Evolutionary conservation across 2,113 vertebrate species (phyloP), one percentile per base, ranked within the genome.

Genomic region (Pseudopodoces humilis): DNA sequence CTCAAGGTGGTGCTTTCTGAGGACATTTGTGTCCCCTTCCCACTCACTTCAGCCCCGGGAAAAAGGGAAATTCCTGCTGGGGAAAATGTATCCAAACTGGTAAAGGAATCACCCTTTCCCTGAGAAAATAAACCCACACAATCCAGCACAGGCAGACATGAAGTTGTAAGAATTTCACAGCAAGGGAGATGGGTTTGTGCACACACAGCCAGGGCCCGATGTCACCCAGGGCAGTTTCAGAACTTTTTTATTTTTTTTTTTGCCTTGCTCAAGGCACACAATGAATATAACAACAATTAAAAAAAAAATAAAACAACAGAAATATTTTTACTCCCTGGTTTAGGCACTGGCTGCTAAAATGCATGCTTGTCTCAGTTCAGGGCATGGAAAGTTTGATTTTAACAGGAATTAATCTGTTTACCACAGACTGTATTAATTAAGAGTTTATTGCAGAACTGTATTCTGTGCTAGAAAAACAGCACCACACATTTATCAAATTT

Each of bases 401-500:
- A 82, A 86, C 89, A 95, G 77, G 86, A 94, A 96, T 96, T 96
- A 96, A 96, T 97, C 92, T 83, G 92, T 92, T 96, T 90, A 68
- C 86, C 72, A 92, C 96, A 97, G 92, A 27, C 65, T 94, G 94
- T 62, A 96, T 90, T 96, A 95, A 96, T 97, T 95, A 95, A 95
- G 56, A n/a, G 85, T 84, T 94, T 88, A 88, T 60, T 95, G 86
- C 68, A 86, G 92, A 93, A 81, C 64, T 30, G 56, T 83, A 92
- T 83, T 90, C 90, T 92, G 60, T 71, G 49, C 88, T 96, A 93
- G 93, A 92, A 94, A 95, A 96, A 92, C 83, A 82, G 72, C 90
- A 93, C 86, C 94, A 94, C 94, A 94, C 76, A 95, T 94, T 96
- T 96, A 96, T 94, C 92, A 88, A 96, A 95, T 97, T 95, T 96